Evolutionary conservation across 1,140 invertebrate genomes (phyloP).

Genomic region (Zeugodacus cucurbitae): DNA sequence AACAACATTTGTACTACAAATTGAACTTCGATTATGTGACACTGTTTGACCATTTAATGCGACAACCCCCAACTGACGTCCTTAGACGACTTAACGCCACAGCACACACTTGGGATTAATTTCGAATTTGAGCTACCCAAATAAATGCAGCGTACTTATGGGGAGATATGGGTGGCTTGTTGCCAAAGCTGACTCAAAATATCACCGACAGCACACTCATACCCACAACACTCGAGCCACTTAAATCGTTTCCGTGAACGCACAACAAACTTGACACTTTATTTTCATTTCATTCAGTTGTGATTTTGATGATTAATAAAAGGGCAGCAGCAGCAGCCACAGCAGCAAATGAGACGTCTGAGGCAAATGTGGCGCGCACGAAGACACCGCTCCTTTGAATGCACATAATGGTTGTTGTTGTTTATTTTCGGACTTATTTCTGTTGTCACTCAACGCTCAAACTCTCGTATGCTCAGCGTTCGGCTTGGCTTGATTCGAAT

Average conservation of each 20-base stretch:
- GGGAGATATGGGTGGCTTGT: background rate
- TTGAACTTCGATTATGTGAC: background rate
- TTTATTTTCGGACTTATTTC: background rate
- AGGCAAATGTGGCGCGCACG: background rate
- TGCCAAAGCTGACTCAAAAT: background rate
- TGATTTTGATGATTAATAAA: slow-evolving; percentile 22
- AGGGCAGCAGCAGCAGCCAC: too few relatives aligned
- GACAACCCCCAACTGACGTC: background rate
- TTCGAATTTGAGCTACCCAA: background rate
- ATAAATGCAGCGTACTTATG: background rate
- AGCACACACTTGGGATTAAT: background rate
- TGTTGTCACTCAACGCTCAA: background rate
- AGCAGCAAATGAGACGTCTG: slow-evolving; percentile 7
- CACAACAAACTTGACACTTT: slow-evolving; percentile 33
- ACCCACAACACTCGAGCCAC: background rate
- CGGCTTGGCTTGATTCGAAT: background rate
- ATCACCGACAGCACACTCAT: background rate
- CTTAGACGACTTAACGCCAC: background rate
- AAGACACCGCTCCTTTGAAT: background rate
- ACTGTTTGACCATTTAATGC: background rate
- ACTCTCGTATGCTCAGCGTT: too few relatives aligned
- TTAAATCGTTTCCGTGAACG: slow-evolving; percentile 6
- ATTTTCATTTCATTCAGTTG: slow-evolving; percentile 22
- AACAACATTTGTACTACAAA: too few relatives aligned
- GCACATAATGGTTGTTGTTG: background rate